phyloP scores from a whole-genome alignment of 1,140 invertebrate species.

The Heliconius hewitsoni region DNA sequence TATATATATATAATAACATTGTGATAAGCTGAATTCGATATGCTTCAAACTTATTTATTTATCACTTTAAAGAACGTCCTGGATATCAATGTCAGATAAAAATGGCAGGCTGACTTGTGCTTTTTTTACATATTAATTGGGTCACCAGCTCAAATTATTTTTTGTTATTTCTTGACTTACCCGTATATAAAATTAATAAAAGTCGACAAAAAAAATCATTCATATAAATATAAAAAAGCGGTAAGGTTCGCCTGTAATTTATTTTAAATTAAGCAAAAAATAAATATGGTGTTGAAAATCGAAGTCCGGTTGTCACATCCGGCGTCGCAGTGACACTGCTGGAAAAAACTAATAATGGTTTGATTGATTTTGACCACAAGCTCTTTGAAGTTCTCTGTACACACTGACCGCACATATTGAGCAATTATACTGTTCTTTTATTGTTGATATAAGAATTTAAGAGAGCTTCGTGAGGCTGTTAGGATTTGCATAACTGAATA shows the following conservation, averaged over 20 bases:
- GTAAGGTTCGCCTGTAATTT: constrained; percentile 57
- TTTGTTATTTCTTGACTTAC: constrained; percentile 1
- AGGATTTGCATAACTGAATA: too few relatives aligned
- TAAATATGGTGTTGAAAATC: constrained; percentile 26
- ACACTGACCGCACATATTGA: constrained; percentile 4
- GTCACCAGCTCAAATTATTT: constrained; percentile 1
- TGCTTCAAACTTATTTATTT: neutral
- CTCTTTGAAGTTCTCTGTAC: neutral
- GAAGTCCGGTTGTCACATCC: constrained; percentile 57
- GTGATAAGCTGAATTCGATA: neutral
- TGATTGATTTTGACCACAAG: constrained; percentile 43
- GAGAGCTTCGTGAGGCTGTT: neutral
- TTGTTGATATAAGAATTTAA: neutral
- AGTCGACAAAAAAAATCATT: constrained; percentile 23
- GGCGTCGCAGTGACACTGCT: constrained; percentile 38
- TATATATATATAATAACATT: neutral
- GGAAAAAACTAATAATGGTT: constrained; percentile 42
- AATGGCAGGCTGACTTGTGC: neutral
- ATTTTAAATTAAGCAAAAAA: constrained; percentile 65
- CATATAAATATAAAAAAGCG: constrained; percentile 32
- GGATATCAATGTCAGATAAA: neutral
- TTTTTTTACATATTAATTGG: constrained; percentile 11
- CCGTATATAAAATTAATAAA: constrained; percentile 16
- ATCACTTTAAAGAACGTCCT: neutral
- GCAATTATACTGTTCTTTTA: neutral